Evolutionary conservation across 2,797 vertebrate genomes (phyloP).

Genomic region (Sebastes vulpes): DNA sequence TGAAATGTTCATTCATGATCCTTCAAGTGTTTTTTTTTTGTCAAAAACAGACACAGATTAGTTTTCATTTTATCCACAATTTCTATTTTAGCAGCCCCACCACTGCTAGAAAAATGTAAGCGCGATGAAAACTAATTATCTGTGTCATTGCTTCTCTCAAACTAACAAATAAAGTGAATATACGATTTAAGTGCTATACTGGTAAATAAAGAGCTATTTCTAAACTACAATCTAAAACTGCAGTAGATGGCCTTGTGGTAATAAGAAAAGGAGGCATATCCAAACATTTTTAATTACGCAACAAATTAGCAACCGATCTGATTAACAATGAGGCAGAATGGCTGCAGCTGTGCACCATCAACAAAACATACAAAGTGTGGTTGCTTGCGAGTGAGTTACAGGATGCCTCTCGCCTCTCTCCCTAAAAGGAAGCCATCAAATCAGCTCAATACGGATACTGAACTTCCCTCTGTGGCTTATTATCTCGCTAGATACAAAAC

Average conservation of each 20-base stretch:
- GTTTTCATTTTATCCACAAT: neutral
- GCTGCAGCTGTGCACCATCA: conserved; percentile 48
- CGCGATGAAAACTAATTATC: conserved; percentile 7
- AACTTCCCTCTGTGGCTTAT: conserved; percentile 74
- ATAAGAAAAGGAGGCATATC: conserved; percentile 11
- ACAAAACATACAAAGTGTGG: conserved; percentile 37
- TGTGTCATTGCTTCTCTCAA: neutral
- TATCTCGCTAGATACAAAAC: conserved; percentile 73
- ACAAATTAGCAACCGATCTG: conserved; percentile 25
- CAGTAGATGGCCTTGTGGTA: conserved; percentile 16
- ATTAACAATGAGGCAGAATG: conserved; percentile 30
- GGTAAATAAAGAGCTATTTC: conserved; percentile 25
- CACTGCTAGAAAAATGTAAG: neutral
- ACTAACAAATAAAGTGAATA: conserved; percentile 1
- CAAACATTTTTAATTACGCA: conserved; percentile 23
- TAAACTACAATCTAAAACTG: conserved; percentile 8
- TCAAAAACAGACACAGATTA: neutral
- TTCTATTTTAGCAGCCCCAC: neutral
- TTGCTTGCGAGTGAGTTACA: conserved; percentile 30
- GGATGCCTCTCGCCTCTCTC: conserved; percentile 23
- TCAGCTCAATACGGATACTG: conserved; percentile 51
- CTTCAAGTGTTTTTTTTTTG: neutral
- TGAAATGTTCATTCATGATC: conserved; percentile 17
- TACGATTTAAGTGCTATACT: neutral
- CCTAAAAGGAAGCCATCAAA: conserved; percentile 55